phyloP scores from a whole-genome alignment of 1,140 invertebrate genomes.

The Wasmannia auropunctata region DNA sequence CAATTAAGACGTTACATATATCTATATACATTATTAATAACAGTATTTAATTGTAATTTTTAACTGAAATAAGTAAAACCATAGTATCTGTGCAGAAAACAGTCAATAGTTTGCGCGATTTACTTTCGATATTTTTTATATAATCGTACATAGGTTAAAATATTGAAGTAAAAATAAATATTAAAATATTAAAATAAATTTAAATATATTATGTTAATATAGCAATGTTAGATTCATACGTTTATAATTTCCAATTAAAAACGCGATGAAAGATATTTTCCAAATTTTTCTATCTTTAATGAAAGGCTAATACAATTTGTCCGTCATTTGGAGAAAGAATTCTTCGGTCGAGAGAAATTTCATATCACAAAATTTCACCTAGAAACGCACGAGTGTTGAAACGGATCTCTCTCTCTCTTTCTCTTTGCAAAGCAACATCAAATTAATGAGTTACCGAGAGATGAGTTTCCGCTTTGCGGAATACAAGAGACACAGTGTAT shows the following conservation, averaged over 20 bases:
- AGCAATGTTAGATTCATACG: background rate
- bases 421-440: slow-evolving; percentile 51
- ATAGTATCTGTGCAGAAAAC: background rate
- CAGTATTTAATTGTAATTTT: background rate
- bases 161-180: background rate
- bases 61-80: background rate
- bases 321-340: slow-evolving; percentile 9
- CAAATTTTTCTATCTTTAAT: background rate
- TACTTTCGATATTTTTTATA: background rate
- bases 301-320: slow-evolving; percentile 22
- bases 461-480: slow-evolving; percentile 56
- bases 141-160: background rate
- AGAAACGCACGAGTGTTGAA: slow-evolving; percentile 32
- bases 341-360: background rate
- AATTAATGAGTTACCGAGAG: slow-evolving; percentile 67
- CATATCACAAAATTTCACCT: slow-evolving; percentile 38
- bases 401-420: slow-evolving; percentile 15
- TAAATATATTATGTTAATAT: background rate
- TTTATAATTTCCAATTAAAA: background rate
- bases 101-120: background rate
- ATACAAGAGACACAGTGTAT: slow-evolving; percentile 17
- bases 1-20: background rate
- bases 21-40: background rate
- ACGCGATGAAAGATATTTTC: background rate
- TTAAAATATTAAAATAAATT: slow-evolving; percentile 16